Base-by-base conservation (phyloP, 1,140 invertebrate genomes). In the Pygmarrhopalites habei region DNA sequence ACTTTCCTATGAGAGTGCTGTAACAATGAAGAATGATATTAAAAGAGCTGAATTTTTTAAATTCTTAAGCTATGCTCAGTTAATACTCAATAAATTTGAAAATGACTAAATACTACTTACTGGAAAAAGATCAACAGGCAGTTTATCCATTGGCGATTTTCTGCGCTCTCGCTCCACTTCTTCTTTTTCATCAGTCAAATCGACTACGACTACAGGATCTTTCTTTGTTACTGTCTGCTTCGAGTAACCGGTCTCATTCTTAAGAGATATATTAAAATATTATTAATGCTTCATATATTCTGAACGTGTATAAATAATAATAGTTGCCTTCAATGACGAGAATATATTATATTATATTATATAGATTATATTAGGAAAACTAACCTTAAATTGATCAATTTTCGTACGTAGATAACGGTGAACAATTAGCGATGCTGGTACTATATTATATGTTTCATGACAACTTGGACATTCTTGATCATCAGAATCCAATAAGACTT, bases 391-490 rank as follows among this genome's bases (percentile, higher is more conserved):
- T 70, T 86, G 86, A 49, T 85, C 85, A 1, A 95, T 92, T 14
- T 88, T 86, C 72, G 86, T 90, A 30, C 94, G 80, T 51, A 96
- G 76, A 78, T 90, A 95, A 55, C 91, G 80, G 75, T 96, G 97
- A 0, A 93, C 92, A 67, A 98, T 94, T 15, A 98, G 79, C 3
- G 88, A 91, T 57, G 90, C 90, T 0, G 94, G 92, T 0, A 90
- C 92, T 53, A 95, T 88, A 73, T 92, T n/a, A n/a, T n/a, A 90
- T 71, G 88, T 90, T 74, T 95, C 89, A 44, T 89, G 85, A 76
- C 95, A 98, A 72, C 89, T 86, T 10, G 94, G 94, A 78, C 95
- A 98, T 73, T 93, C 87, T 68, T 94, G 89, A 60, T 95, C 89
- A 72, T 96, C 93, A 1, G 91, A 93, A 73, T 97, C 94, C 44